Base-by-base conservation (phyloP, 2,113 vertebrate genomes). In the Maccullochella peelii region DNA sequence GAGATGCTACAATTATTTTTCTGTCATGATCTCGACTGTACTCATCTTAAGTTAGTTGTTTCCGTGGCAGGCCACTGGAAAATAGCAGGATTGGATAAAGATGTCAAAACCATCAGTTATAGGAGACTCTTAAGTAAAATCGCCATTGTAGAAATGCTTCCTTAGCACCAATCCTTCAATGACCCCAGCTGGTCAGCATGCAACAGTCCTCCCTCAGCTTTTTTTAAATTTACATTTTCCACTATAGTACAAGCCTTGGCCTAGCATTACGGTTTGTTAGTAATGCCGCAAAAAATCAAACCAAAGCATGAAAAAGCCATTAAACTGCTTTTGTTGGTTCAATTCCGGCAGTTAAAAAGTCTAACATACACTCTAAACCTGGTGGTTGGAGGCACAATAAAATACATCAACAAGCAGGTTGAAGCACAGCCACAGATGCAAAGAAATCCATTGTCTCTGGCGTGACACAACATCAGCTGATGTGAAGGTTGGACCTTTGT, bases 351-450 rank as follows among this genome's bases (percentile, higher is more conserved):
- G 84, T 76, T 77, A 40, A 38, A 75, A 80, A 57, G 58, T 84
- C 16, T 15, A n/a, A 68, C 54, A 30, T 63, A 72, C 30, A 57
- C 40, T 62, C 15, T 77, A 27, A 71, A 75, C 83, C 80, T 67
- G 55, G 63, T 75, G 71, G 85, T 54, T 52, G 76, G 79, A 85
- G 76, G 67, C 73, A 83, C 77, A 36, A 59, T 74, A 65, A 84
- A 77, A 91, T 66, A 84, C 83, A 86, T 74, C 74, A 65, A 71
- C 61, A 68, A 77, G 72, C 62, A 86, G 52, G 66, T 73, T 61
- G 66, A 69, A 75, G 72, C 57, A 38, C 33, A 75, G 73, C 62
- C 33, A 57, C 75, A 73, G 44, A 66, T 38, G 70, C 73, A 81
- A 62, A 67, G 38, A 50, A 50, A 73, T 71, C 27, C 61, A 61